Base-by-base conservation (phyloP, 2,888 invertebrate species). In the Xestobium rufovillosum region DNA sequence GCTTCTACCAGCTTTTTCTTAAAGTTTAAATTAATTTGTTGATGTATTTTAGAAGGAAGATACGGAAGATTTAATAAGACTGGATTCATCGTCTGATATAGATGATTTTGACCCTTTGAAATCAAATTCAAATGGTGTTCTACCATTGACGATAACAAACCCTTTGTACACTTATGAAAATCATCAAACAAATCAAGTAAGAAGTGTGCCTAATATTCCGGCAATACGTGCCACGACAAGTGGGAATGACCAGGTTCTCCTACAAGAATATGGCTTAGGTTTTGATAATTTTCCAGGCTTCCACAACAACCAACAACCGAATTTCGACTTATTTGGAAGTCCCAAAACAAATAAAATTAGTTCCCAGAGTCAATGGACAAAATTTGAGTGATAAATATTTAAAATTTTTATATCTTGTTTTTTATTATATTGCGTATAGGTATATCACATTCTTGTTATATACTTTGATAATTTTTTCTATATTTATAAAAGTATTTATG, bases 221-320 rank as follows among this genome's bases (percentile, higher is more conserved):
- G 66, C 28, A 12, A 31, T 14, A 14, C 26, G 32, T 6, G n/a
- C 28, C 12, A 47, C 45, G 36, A 41, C 49, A 36, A 61, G 57
- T 41, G 50, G 63, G 28, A 66, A 70, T 40, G 82, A 82, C 53
- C 72, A 76, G 53, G 81, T 80, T 55, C 68, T 83, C 36, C 68
- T 83, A 44, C 76, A 78, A 52, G 83, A 83, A 52, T 83, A 83
- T 53, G 83, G 83, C 35, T 66, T 83, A 47, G 78, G 83, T 63
- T 82, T 83, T 57, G 68, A 73, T 47, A 74, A 65, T 46, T 59
- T 60, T 44, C 41, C 51, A n/a, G 65, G 52, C 43, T 53, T 67
- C 34, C 60, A 60, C 17, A 62, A 63, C 33, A 59, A 57, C 37
- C 53, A 51, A 43, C 50, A 35, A 39, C 48, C 38, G 35, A 47